phyloP scores from a whole-genome alignment of 2,797 vertebrate genomes.

The Lemur catta region DNA sequence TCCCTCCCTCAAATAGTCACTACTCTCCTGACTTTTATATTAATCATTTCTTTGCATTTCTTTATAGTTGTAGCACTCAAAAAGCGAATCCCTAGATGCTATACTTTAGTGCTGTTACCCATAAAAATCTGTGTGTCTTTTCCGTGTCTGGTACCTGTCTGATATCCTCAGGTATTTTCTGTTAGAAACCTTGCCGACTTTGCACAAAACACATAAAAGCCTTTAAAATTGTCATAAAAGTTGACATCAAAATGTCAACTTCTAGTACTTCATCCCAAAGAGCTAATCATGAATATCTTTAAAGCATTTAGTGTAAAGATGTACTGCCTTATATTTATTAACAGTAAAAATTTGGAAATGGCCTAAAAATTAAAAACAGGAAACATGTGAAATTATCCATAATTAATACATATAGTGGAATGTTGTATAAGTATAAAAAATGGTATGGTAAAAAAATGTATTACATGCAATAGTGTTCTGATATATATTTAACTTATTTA shows the following conservation, averaged over 20 bases:
- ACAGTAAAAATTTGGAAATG: neutral
- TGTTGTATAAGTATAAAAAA: neutral
- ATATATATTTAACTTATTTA: neutral
- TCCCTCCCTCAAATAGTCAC: neutral
- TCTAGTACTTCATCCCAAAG: neutral
- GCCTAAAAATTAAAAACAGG: neutral
- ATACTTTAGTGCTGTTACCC: neutral
- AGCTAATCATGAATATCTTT: neutral
- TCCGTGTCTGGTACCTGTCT: neutral
- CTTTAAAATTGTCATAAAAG: neutral
- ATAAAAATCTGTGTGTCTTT: neutral
- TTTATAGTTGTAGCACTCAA: neutral
- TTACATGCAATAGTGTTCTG: neutral
- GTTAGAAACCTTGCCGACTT: neutral
- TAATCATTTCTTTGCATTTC: neutral
- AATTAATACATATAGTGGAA: neutral
- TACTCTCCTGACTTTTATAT: neutral
- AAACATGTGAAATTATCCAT: neutral
- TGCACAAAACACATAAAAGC: neutral
- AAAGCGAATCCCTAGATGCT: neutral
- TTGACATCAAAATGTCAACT: neutral
- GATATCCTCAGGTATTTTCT: neutral
- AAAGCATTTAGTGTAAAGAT: neutral
- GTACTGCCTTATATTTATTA: neutral
- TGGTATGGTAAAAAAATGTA: neutral